A percentile compares a stretch with the other conserved stretches of the same genome.
Conservation (phyloP, 2,888 invertebrate genomes). For the Pyrrhia umbra region DNA sequence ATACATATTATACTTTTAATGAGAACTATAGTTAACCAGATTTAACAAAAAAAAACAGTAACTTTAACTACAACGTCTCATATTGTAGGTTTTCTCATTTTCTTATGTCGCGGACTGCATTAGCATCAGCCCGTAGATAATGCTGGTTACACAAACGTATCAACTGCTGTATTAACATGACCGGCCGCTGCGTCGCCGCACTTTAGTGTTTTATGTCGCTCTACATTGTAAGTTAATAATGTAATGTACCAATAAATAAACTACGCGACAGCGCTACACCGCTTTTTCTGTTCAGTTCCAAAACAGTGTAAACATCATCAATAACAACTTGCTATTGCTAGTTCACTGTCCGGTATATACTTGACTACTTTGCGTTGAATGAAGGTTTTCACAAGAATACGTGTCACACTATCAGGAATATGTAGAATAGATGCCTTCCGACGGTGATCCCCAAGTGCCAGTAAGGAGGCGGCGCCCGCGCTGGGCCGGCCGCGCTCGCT, state of each 20-base stretch:
- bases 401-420: no score
- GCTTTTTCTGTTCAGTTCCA: neutral
- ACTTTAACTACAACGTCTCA: conserved; percentile 1
- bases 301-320: neutral
- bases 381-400: no score
- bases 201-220: conserved; percentile 27
- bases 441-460: no score
- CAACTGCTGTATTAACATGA: conserved; percentile 21
- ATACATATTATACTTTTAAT: neutral
- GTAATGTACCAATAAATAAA: conserved; percentile 42
- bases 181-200: conserved; percentile 16
- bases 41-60: conserved; percentile 12
- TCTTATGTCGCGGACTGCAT: conserved; percentile 2
- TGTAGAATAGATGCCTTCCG: no score
- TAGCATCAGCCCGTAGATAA: conserved; percentile 11
- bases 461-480: conserved; percentile 22
- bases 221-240: conserved; percentile 37
- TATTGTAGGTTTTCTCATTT: conserved; percentile 4
- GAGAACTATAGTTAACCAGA: neutral
- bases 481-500: conserved; percentile 34
- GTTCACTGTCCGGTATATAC: no score
- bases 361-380: no score
- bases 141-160: conserved; percentile 19
- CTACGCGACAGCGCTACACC: neutral
- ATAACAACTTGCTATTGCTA: no score